phyloP scores from a whole-genome alignment of 2,888 invertebrate genomes.

The Hirtodrosophila duncani region DNA sequence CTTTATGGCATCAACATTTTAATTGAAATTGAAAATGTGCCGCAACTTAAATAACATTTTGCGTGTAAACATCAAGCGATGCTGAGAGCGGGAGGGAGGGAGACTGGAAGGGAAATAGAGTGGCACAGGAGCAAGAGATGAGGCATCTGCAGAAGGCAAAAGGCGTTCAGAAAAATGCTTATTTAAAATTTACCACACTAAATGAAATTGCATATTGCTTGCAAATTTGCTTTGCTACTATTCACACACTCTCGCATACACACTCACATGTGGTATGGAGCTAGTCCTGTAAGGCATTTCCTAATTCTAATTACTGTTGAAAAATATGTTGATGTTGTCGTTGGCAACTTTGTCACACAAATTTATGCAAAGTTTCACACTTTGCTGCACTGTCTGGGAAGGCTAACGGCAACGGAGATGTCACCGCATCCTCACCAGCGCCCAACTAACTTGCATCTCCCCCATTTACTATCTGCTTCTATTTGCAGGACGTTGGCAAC shows the following conservation, averaged over 20 bases:
- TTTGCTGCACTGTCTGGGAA: slow-evolving; percentile 57
- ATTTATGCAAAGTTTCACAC: slow-evolving; percentile 66
- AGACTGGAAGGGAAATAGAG: too few relatives aligned
- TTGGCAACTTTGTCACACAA: slow-evolving; percentile 56
- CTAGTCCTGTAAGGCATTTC: slow-evolving; percentile 16
- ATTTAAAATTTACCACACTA: slow-evolving; percentile 46
- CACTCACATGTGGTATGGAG: slow-evolving; percentile 2
- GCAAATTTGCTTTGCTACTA: too few relatives aligned
- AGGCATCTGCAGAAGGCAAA: slow-evolving; percentile 25
- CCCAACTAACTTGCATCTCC: slow-evolving; percentile 19
- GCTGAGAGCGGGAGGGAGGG: too few relatives aligned
- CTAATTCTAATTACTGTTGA: slow-evolving; percentile 59
- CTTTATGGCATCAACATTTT: slow-evolving; percentile 51
- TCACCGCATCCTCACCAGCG: too few relatives aligned
- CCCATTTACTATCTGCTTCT: slow-evolving; percentile 3
- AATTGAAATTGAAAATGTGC: slow-evolving; percentile 66
- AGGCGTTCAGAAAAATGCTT: slow-evolving; percentile 29
- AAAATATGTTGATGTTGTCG: slow-evolving; percentile 64
- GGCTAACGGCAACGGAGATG: slow-evolving; percentile 32
- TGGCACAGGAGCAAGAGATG: too few relatives aligned
- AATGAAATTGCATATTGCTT: slow-evolving; percentile 52
- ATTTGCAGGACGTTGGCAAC: slow-evolving; percentile 73
- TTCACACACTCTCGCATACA: slow-evolving; percentile 7
- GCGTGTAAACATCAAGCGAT: slow-evolving; percentile 54
- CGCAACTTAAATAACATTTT: slow-evolving; percentile 64